phyloP scores from a whole-genome alignment of 2,113 vertebrate species.

The Lycaon pictus region DNA sequence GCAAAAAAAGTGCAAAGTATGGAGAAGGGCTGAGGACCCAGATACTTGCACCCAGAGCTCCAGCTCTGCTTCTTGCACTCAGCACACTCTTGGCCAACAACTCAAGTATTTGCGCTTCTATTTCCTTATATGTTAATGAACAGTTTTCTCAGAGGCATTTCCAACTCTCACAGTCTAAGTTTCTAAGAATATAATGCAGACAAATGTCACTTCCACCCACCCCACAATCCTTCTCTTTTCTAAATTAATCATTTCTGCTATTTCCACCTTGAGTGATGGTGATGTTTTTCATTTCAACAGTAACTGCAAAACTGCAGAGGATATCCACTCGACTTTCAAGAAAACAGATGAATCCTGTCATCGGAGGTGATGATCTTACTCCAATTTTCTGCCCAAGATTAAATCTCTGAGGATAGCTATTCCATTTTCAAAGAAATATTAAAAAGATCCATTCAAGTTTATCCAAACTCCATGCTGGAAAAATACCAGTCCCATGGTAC shows the following conservation, averaged over 20 bases:
- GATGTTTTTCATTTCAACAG: slow-evolving; percentile 45
- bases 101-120: neutral
- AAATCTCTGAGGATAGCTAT: slow-evolving; percentile 64
- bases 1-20: neutral
- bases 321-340: slow-evolving; percentile 17
- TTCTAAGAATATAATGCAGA: slow-evolving; percentile 73
- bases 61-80: neutral
- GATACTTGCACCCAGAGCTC: neutral
- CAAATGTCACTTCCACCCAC: slow-evolving; percentile 76
- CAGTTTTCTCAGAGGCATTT: slow-evolving; percentile 56
- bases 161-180: slow-evolving; percentile 45
- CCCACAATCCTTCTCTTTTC: slow-evolving; percentile 58
- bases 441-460: slow-evolving; percentile 56
- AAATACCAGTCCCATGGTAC: slow-evolving; percentile 67
- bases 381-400: slow-evolving; percentile 4
- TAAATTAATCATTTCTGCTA: slow-evolving; percentile 71
- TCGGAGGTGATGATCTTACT: neutral
- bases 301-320: neutral
- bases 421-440: slow-evolving; percentile 63
- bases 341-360: slow-evolving; percentile 32
- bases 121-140: slow-evolving; percentile 53
- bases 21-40: neutral
- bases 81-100: neutral
- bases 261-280: slow-evolving; percentile 47
- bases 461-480: slow-evolving; percentile 54